Base-by-base conservation (phyloP, 2,113 vertebrate genomes). In the Diglossa brunneiventris region DNA sequence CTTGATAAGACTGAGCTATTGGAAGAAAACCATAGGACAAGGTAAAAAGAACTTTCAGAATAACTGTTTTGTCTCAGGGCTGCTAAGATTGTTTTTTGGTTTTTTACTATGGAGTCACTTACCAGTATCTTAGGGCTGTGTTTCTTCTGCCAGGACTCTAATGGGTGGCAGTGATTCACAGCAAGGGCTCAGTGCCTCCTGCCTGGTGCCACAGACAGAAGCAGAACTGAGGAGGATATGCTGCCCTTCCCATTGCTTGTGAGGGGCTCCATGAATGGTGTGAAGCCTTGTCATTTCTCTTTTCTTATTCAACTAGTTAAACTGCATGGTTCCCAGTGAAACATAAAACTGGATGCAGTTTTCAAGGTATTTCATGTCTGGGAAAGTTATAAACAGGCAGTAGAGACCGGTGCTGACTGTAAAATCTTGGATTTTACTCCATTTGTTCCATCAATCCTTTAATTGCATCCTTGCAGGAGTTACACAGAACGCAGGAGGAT, bases 131-230 rank as follows among this genome's bases (percentile, higher is more conserved):
- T 30, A 27, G 24, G n/a, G 12, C 12, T 70, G 10, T 62, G 46
- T 19, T 70, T 31, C 28, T n/a, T 53, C 47, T 75, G 50, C 24
- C 37, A 58, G n/a, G 58, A 37, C 20, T 44, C 15, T 18, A n/a
- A 15, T 0, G 55, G 6, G 24, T 33, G 41, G 22, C 50, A 49
- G 30, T 4, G 1, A 66, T 30, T 11, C 41, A 56, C 41, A 44
- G 35, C 24, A 83, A 69, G 26, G 17, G 8, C 8, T 35, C 0
- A 0, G 3, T 80, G n/a, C 10, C 20, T 61, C 39, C 20, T 10
- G 26, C 21, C 16, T 56, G 4, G 12, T 80, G 21, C 41, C 68
- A 66, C 15, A 77, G n/a, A 46, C 13, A 68, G 37, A 81, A 69
- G n/a, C 28, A 83, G 42, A 91, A 81, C 35, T 37, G 21, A 56